phyloP scores from a whole-genome alignment of 1,140 invertebrate genomes.

The Rhopalosiphum maidis region DNA sequence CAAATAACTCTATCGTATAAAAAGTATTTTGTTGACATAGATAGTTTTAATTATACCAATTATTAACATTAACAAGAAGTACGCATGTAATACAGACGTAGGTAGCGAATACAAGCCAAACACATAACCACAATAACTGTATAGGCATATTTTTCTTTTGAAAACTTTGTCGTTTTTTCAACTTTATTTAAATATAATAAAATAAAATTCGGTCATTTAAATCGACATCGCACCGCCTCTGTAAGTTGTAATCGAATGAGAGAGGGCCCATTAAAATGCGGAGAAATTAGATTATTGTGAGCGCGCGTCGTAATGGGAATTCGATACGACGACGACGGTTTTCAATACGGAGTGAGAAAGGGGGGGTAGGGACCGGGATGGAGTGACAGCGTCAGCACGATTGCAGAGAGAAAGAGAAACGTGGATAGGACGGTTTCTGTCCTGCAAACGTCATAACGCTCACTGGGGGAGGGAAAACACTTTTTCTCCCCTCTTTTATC shows the following conservation, averaged over 20 bases:
- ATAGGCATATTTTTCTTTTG: not conserved
- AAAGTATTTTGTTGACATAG: not conserved
- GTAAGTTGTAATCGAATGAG: slow-evolving; percentile 26
- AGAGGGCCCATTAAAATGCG: not conserved
- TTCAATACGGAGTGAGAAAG: not conserved
- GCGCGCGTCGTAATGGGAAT: slow-evolving; percentile 22
- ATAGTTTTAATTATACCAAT: not conserved
- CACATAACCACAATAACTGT: not conserved
- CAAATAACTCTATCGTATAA: not conserved
- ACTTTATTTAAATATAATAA: not conserved
- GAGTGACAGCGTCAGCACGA: not conserved
- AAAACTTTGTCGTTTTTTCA: not conserved
- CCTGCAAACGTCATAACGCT: slow-evolving; percentile 27
- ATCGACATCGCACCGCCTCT: not conserved
- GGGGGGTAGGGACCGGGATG: too few species aligned
- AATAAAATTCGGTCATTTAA: not conserved
- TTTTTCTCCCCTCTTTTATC: slow-evolving; percentile 31
- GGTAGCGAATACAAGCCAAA: not conserved
- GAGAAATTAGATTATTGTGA: slow-evolving; percentile 37
- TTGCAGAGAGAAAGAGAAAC: not conserved
- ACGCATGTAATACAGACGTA: not conserved
- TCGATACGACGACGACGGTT: slow-evolving; percentile 25
- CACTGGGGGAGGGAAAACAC: not conserved
- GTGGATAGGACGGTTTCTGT: not conserved
- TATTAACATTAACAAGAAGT: not conserved